These are phyloP conservation scores for Propsilocerus akamusi DNA, from an alignment of 1,140 invertebrate species.

Conservation along the genomic window DNA sequence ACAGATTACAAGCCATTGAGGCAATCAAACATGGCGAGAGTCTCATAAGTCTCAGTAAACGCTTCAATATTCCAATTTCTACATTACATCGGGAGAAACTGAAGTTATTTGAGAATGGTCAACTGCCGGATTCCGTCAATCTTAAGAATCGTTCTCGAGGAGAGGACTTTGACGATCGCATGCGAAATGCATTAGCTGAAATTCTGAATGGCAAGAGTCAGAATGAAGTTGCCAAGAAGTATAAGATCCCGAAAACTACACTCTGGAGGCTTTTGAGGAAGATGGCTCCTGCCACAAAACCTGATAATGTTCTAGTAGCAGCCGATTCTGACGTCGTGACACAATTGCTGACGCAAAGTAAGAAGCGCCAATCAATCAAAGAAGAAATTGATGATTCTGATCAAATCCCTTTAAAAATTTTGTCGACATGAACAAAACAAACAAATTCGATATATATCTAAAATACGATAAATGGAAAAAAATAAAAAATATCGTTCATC, in stretches of 20 bases:
- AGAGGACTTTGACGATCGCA: conserved; percentile 26
- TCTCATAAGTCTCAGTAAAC: conserved; percentile 31
- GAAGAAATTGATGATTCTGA: too few species aligned
- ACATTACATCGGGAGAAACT: conserved; percentile 36
- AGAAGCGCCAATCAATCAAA: too few species aligned
- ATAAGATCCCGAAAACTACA: conserved; percentile 37
- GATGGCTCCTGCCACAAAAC: too few species aligned
- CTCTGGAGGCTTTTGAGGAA: conserved; percentile 35
- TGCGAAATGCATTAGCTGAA: conserved; percentile 35
- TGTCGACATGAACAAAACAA: too few species aligned
- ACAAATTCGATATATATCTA: too few species aligned
- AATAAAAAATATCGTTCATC: too few species aligned
- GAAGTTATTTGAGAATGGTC: conserved; percentile 30
- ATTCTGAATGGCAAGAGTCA: conserved; percentile 35
- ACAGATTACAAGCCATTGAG: conserved; percentile 29
- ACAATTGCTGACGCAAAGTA: too few species aligned
- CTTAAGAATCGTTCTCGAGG: conserved; percentile 27
- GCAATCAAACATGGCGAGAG: conserved; percentile 33
- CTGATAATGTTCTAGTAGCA: too few species aligned
- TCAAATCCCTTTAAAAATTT: too few species aligned
- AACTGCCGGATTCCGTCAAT: conserved; percentile 26
- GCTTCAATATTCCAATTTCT: conserved; percentile 34
- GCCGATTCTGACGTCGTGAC: too few species aligned
- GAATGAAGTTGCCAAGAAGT: conserved; percentile 31
- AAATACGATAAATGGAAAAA: too few species aligned